phyloP scores from a whole-genome alignment of 2,888 invertebrate species.

The Brachynemurus nebulosus region DNA sequence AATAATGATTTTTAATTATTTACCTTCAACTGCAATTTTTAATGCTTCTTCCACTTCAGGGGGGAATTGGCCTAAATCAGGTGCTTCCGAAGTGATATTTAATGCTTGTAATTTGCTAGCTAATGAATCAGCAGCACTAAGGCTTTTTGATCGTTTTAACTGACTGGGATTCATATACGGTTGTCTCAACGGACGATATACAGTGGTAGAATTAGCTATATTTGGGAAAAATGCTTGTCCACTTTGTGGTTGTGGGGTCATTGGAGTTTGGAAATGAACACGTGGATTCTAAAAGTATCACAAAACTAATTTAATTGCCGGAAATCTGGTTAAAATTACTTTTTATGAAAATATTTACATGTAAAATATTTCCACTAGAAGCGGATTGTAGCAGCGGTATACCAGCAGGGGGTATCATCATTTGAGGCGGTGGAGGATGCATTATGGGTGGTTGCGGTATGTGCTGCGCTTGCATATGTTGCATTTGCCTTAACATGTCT shows the following conservation, averaged over 20 bases:
- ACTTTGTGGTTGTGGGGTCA: constrained; percentile 27
- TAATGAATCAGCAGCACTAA: constrained; percentile 62
- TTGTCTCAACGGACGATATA: constrained; percentile 25
- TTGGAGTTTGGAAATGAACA: constrained; percentile 42
- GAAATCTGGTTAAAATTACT: not conserved
- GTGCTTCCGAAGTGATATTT: constrained; percentile 51
- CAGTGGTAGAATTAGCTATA: constrained; percentile 35
- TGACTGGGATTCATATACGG: constrained; percentile 25
- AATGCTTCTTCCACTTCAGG: constrained; percentile 58
- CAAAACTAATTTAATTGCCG: not conserved
- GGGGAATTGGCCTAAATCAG: constrained; percentile 62
- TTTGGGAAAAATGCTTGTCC: constrained; percentile 31
- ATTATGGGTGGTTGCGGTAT: not conserved
- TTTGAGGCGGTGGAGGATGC: constrained; percentile 16
- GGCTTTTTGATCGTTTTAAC: constrained; percentile 68
- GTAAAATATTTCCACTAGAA: constrained; percentile 48
- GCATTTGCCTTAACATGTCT: constrained; percentile 52
- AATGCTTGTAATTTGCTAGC: constrained; percentile 51
- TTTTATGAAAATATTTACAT: constrained; percentile 28
- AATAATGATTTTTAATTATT: constrained; percentile 9
- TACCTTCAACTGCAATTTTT: constrained; percentile 59
- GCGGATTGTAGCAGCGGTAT: constrained; percentile 39
- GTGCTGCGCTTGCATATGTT: constrained; percentile 30
- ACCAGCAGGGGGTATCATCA: constrained; percentile 27
- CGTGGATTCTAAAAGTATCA: constrained; percentile 35